Conservation (phyloP, 2,113 vertebrate genomes). For the Anoplopoma fimbria region DNA sequence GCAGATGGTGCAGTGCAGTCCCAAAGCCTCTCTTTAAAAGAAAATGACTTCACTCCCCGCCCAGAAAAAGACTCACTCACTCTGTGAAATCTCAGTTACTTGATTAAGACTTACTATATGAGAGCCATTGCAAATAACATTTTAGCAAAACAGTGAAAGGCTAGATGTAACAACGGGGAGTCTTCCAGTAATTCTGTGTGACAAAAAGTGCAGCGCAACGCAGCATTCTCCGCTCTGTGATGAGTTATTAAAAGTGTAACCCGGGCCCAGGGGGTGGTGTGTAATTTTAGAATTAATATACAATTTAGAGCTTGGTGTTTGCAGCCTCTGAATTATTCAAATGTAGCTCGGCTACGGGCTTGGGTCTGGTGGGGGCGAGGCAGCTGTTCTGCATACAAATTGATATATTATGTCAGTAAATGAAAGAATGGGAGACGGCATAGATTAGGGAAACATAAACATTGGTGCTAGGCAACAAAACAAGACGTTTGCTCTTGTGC, state of each 20-base stretch:
- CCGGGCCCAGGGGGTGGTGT: slow-evolving; percentile 60
- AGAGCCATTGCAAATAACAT: slow-evolving; percentile 64
- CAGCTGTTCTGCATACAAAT: slow-evolving; percentile 73
- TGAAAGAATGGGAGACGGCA: slow-evolving; percentile 51
- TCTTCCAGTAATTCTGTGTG: slow-evolving; percentile 54
- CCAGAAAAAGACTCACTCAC: slow-evolving; percentile 17
- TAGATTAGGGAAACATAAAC: slow-evolving; percentile 66
- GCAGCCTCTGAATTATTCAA: slow-evolving; percentile 78
- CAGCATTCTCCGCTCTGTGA: slow-evolving; percentile 48
- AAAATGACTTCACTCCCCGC: slow-evolving; percentile 8
- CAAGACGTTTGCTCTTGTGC: slow-evolving; percentile 58
- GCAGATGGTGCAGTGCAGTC: slow-evolving; percentile 45
- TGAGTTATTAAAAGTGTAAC: slow-evolving; percentile 78
- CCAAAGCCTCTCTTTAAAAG: slow-evolving; percentile 16
- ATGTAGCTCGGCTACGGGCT: slow-evolving; percentile 60
- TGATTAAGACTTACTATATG: slow-evolving; percentile 60
- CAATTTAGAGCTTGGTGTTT: slow-evolving; percentile 79
- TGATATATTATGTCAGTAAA: slow-evolving; percentile 66
- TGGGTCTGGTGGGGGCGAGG: slow-evolving; percentile 47
- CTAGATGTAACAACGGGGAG: slow-evolving; percentile 56
- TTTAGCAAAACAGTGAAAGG: slow-evolving; percentile 40
- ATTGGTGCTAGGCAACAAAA: slow-evolving; percentile 60
- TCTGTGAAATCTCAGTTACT: slow-evolving; percentile 38
- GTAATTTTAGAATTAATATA: slow-evolving; percentile 82
- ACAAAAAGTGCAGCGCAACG: slow-evolving; percentile 37